Percentiles rank a stretch among this genome's conserved stretches.
phyloP scores from a whole-genome alignment of 2,888 invertebrate species.

The Amphipoea lucens region DNA sequence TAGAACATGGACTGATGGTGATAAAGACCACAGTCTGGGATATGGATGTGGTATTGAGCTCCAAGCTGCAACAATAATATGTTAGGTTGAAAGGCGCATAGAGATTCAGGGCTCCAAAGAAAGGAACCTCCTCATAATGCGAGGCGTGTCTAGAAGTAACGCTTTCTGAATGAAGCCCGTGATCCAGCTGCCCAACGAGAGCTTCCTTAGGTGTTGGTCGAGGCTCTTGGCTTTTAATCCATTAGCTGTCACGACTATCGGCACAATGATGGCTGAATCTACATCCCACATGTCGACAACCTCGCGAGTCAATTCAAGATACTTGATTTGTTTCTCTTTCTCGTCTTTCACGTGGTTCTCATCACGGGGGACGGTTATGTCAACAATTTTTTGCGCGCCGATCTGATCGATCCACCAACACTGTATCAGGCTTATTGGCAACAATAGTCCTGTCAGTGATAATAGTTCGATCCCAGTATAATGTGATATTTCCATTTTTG shows the following conservation, averaged over 20 bases:
- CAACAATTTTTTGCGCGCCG: neutral
- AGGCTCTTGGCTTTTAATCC: neutral
- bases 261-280: neutral
- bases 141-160: neutral
- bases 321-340: neutral
- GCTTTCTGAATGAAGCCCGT: neutral
- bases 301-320: neutral
- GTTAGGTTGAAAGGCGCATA: neutral
- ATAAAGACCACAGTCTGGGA: slow-evolving; percentile 80
- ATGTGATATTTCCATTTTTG: neutral
- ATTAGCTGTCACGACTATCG: neutral
- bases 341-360: neutral
- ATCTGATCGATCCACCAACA: neutral
- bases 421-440: neutral
- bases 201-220: neutral
- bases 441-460: neutral
- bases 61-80: slow-evolving; percentile 79
- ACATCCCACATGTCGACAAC: neutral
- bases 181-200: neutral
- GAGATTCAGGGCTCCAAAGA: neutral
- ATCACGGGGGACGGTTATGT: neutral
- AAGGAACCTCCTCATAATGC: neutral
- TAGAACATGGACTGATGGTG: slow-evolving; percentile 84
- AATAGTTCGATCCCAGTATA: neutral
- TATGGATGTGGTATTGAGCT: slow-evolving; percentile 83